phyloP scores from a whole-genome alignment of 2,797 vertebrate genomes.

The Cynopterus sphinx region DNA sequence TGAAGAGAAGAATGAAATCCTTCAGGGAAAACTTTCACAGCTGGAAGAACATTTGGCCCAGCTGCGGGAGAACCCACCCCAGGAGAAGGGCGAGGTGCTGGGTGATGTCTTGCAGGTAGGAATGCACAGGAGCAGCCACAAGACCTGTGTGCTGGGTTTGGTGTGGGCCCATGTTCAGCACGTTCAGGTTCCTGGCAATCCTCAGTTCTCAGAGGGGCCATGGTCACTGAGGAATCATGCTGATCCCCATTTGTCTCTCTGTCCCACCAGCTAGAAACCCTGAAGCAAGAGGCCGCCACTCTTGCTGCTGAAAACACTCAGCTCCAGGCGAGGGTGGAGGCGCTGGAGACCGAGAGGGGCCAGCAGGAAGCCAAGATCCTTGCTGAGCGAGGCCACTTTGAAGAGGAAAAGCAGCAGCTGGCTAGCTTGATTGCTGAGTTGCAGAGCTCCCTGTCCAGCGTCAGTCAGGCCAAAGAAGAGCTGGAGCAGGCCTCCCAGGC shows the following conservation, averaged over 20 bases:
- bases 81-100: conserved; percentile 93
- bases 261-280: conserved; percentile 84
- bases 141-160: neutral
- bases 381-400: conserved; percentile 74
- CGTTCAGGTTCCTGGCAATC: accelerated
- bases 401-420: conserved; percentile 86
- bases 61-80: conserved; percentile 76
- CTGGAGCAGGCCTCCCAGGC: conserved; percentile 83
- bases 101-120: conserved; percentile 93
- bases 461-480: conserved; percentile 82
- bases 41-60: conserved; percentile 91
- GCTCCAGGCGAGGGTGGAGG: conserved; percentile 83
- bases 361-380: conserved; percentile 81
- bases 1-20: conserved; percentile 92
- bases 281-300: conserved; percentile 86
- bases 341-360: conserved; percentile 86
- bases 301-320: conserved; percentile 79
- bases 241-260: neutral
- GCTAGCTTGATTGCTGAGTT: conserved; percentile 80
- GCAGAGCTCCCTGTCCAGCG: conserved; percentile 82
- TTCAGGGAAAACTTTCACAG: conserved; percentile 93
- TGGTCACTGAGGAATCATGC: neutral
- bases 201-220: neutral
- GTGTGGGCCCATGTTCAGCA: neutral
- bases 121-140: neutral